These are phyloP conservation scores for Drosophila ambigua DNA, from an alignment of 1,140 invertebrate genomes.

Conservation along the genomic window DNA sequence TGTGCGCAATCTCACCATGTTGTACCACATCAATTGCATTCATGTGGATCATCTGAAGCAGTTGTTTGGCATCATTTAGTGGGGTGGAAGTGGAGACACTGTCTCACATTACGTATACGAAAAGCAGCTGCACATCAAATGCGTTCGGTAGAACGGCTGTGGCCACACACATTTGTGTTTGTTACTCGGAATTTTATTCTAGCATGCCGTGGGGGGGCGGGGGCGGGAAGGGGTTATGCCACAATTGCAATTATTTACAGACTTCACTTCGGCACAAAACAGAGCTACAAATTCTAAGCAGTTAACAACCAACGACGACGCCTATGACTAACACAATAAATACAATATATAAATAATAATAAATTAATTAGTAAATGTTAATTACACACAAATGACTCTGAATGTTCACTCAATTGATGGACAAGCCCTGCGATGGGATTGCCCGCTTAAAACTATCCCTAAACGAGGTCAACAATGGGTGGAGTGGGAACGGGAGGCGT, in stretches of 20 bases:
- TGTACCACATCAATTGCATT: conserved; percentile 51
- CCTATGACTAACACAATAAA: conserved; percentile 63
- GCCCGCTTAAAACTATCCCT: conserved; percentile 40
- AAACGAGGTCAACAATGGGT: conserved; percentile 47
- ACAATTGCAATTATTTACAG: conserved; percentile 74
- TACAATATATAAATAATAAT: conserved; percentile 61
- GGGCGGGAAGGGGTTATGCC: conserved; percentile 36
- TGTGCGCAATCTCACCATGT: conserved; percentile 46
- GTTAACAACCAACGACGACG: conserved; percentile 55
- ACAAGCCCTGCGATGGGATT: conserved; percentile 21
- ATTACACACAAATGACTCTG: conserved; percentile 79
- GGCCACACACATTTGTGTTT: conserved; percentile 20
- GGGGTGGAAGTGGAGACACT: too few relatives aligned
- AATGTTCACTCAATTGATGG: conserved; percentile 63
- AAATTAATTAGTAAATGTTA: conserved; percentile 70
- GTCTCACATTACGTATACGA: conserved; percentile 41
- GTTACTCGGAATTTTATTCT: conserved; percentile 46
- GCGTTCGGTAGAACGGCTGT: conserved; percentile 5
- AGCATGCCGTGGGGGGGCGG: neutral
- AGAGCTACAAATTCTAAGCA: conserved; percentile 36
- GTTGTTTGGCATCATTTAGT: conserved; percentile 49
- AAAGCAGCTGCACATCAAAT: neutral
- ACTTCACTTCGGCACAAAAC: conserved; percentile 40
- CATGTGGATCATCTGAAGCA: conserved; percentile 50
- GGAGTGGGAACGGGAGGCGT: neutral